Evolutionary conservation across 2,113 vertebrate species (phyloP).

Genomic region (Crotalus helleri): DNA sequence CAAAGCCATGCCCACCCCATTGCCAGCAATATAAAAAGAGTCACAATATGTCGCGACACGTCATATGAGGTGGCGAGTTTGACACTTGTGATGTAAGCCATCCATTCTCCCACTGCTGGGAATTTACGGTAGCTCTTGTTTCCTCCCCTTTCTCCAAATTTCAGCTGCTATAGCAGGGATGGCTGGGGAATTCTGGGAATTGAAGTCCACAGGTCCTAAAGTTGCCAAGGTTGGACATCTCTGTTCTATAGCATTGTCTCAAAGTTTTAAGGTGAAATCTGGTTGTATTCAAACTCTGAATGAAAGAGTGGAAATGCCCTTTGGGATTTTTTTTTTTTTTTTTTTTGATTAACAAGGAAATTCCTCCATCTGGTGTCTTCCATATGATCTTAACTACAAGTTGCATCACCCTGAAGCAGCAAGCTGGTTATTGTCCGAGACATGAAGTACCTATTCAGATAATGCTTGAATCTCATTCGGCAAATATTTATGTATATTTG

Average conservation of each 20-base stretch:
- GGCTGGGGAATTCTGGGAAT: background rate
- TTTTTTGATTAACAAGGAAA: background rate
- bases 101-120: background rate
- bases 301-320: background rate
- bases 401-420: background rate
- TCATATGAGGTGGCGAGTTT: too few species aligned
- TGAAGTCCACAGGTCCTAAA: background rate
- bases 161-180: background rate
- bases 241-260: background rate
- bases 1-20: too few species aligned
- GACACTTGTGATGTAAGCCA: background rate
- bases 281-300: background rate
- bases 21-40: too few species aligned
- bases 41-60: too few species aligned
- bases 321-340: background rate
- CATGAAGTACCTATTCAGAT: background rate
- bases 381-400: background rate
- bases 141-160: background rate
- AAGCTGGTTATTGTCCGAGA: background rate
- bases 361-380: background rate
- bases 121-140: background rate
- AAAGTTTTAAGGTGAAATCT: background rate
- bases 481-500: background rate
- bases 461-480: background rate
- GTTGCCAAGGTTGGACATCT: background rate